phyloP scores from a whole-genome alignment of 2,797 vertebrate species.

The Potorous gilbertii region DNA sequence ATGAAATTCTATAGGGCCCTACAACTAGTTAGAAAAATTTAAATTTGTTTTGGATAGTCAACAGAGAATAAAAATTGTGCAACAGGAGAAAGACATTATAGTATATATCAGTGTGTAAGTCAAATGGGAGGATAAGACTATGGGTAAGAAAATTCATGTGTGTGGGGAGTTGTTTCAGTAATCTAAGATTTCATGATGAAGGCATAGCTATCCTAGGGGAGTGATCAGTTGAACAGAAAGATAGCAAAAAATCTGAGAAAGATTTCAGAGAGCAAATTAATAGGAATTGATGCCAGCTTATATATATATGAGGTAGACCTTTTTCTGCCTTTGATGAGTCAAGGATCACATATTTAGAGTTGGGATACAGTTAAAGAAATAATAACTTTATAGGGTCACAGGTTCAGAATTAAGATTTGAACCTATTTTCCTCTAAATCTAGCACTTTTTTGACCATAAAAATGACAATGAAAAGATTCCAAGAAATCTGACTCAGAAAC shows the following conservation, averaged over 20 bases:
- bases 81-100: neutral
- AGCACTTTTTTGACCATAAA: neutral
- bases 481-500: neutral
- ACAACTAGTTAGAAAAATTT: neutral
- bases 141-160: neutral
- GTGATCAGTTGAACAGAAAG: neutral
- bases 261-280: neutral
- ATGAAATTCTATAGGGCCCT: neutral
- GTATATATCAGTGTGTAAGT: neutral
- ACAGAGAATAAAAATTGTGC: neutral
- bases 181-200: neutral
- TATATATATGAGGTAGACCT: neutral
- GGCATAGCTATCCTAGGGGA: neutral
- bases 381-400: neutral
- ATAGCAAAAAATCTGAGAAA: neutral
- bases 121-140: neutral
- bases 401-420: neutral
- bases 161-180: neutral
- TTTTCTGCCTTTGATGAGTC: neutral
- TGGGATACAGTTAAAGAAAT: neutral
- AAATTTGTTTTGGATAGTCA: neutral
- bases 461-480: neutral
- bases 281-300: neutral
- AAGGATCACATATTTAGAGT: neutral
- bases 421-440: neutral